Evolutionary conservation across 2,113 vertebrate genomes (phyloP).

Genomic region (Platichthys flesus): DNA sequence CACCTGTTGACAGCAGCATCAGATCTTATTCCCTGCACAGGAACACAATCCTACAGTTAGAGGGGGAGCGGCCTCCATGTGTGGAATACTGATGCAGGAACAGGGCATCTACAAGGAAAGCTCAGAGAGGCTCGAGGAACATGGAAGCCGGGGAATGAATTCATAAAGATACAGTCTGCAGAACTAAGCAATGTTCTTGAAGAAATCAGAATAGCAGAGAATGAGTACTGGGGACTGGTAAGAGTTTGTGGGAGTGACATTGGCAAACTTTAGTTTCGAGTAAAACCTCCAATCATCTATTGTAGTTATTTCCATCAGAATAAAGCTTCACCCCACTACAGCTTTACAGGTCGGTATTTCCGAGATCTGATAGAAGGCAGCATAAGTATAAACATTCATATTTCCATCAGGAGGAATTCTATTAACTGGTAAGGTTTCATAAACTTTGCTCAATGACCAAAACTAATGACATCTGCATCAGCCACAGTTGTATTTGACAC

Average conservation of each 20-base stretch:
- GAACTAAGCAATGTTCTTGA: slow-evolving; percentile 10
- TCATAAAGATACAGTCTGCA: slow-evolving; percentile 49
- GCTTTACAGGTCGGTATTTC: too few relatives aligned
- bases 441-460: too few relatives aligned
- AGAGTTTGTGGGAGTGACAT: not conserved
- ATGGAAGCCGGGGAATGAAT: slow-evolving; percentile 53
- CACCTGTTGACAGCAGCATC: slow-evolving; percentile 68
- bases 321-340: too few relatives aligned
- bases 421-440: too few relatives aligned
- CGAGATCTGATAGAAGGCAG: too few relatives aligned
- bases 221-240: not conserved
- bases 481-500: too few relatives aligned
- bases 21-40: slow-evolving; percentile 68
- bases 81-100: slow-evolving; percentile 70
- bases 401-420: too few relatives aligned
- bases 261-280: too few relatives aligned
- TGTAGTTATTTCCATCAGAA: too few relatives aligned
- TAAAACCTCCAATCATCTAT: too few relatives aligned
- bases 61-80: slow-evolving; percentile 11
- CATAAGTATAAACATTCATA: too few relatives aligned
- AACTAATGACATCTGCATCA: too few relatives aligned
- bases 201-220: slow-evolving; percentile 19
- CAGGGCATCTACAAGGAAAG: slow-evolving; percentile 32
- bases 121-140: slow-evolving; percentile 42
- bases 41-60: slow-evolving; percentile 66